Evolutionary conservation across 2,797 vertebrate species (phyloP).

Genomic region (Gorsachius magnificus): DNA sequence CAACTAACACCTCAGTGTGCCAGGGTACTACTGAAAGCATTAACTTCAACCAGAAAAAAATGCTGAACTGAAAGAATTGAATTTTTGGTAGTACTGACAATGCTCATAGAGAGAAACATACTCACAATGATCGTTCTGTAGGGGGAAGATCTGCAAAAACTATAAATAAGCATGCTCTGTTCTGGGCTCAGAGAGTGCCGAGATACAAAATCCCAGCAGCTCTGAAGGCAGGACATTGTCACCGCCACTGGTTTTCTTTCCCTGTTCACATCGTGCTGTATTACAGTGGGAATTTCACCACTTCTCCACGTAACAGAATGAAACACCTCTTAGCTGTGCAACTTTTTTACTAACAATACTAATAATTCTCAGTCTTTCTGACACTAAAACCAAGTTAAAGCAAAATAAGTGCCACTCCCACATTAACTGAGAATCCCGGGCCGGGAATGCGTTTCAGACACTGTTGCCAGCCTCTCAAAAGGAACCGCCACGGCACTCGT

Average conservation of each 20-base stretch:
- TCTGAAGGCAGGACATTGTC: neutral
- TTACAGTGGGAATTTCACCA: neutral
- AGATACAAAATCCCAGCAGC: neutral
- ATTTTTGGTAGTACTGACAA: neutral
- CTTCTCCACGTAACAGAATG: neutral
- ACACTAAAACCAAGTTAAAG: neutral
- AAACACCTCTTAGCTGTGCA: neutral
- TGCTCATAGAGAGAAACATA: neutral
- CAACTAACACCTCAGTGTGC: neutral
- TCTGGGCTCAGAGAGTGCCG: neutral
- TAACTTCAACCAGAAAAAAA: neutral
- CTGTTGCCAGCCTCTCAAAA: accelerated
- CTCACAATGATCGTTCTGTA: neutral
- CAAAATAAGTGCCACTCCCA: neutral
- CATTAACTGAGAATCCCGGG: neutral
- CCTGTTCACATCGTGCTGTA: accelerated
- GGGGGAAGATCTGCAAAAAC: neutral
- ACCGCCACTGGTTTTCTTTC: neutral
- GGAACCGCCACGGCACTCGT: neutral
- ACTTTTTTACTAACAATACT: neutral
- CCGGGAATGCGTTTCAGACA: neutral
- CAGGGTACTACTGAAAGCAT: neutral
- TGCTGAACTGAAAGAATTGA: neutral
- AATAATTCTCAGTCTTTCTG: neutral
- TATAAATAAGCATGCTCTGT: neutral